These are phyloP conservation scores for Aurelia aurita complex sp. Pacific DNA, from an alignment of 30 jellyfish, hydroid and myxozoan genomes.

Conservation along the genomic window DNA sequence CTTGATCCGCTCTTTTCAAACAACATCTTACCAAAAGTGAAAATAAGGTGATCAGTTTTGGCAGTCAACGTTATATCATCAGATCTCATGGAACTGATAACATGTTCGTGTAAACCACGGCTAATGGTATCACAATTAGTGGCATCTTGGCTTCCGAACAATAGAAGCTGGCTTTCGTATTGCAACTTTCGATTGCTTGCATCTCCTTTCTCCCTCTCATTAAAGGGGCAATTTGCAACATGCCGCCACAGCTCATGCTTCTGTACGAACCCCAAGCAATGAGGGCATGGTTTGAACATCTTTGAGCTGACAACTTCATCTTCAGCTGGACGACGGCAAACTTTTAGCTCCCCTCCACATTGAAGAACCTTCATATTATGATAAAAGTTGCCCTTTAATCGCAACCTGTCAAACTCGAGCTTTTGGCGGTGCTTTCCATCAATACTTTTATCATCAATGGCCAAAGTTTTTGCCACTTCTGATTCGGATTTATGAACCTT, in stretches of 20 bases:
- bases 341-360: slow-evolving; percentile 50
- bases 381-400: slow-evolving; percentile 38
- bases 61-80: slow-evolving; percentile 40
- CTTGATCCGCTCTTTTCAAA: slow-evolving; percentile 34
- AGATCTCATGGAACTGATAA: slow-evolving; percentile 26
- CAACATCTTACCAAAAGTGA: slow-evolving; percentile 30
- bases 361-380: slow-evolving; percentile 38
- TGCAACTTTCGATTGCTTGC: not conserved
- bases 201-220: not conserved
- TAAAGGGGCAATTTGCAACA: slow-evolving; percentile 42
- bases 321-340: slow-evolving; percentile 38
- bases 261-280: slow-evolving; percentile 56
- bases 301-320: slow-evolving; percentile 1
- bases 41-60: slow-evolving; percentile 23
- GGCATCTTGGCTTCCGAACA: slow-evolving; percentile 6
- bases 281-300: slow-evolving; percentile 33
- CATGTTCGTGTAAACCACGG: not conserved
- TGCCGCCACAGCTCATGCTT: slow-evolving; percentile 73
- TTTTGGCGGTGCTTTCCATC: too few relatives aligned
- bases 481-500: too few relatives aligned
- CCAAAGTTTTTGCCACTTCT: too few relatives aligned
- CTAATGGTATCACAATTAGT: not conserved
- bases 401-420: slow-evolving; percentile 14
- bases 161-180: slow-evolving; percentile 43
- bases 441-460: too few relatives aligned